Conservation (phyloP, 1,140 invertebrate genomes). For the Drosophila teissieri region DNA sequence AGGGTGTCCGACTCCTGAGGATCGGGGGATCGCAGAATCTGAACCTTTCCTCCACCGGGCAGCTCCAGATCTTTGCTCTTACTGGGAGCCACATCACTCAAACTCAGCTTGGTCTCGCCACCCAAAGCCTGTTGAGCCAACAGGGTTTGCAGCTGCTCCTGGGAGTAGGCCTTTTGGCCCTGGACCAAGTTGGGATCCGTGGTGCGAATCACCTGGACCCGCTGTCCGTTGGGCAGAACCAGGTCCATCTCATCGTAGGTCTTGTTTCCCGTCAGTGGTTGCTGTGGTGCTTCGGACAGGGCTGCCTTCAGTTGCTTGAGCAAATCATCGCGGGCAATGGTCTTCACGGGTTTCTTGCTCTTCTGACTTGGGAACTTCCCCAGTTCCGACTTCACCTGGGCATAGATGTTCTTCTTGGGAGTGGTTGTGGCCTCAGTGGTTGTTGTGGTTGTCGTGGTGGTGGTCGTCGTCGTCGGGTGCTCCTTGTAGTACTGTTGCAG, state of each 20-base stretch:
- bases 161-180: slow-evolving; percentile 77
- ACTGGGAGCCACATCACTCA: slow-evolving; percentile 75
- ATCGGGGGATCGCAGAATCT: slow-evolving; percentile 88
- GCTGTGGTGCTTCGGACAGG: slow-evolving; percentile 88
- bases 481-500: slow-evolving; percentile 85
- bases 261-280: slow-evolving; percentile 86
- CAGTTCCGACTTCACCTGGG: slow-evolving; percentile 72
- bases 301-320: slow-evolving; percentile 90
- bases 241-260: slow-evolving; percentile 90
- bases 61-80: slow-evolving; percentile 89
- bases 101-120: slow-evolving; percentile 54
- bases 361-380: slow-evolving; percentile 68
- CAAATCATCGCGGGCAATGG: slow-evolving; percentile 86
- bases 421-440: slow-evolving; percentile 80
- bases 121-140: slow-evolving; percentile 73
- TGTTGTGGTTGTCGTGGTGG: slow-evolving; percentile 83
- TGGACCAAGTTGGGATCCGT: slow-evolving; percentile 87
- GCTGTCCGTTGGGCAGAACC: slow-evolving; percentile 90
- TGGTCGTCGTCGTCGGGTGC: slow-evolving; percentile 85
- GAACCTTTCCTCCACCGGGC: slow-evolving; percentile 90
- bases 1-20: slow-evolving; percentile 77
- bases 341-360: slow-evolving; percentile 80
- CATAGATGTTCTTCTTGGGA: slow-evolving; percentile 69
- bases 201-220: slow-evolving; percentile 89
- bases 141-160: slow-evolving; percentile 73